Base-by-base conservation (phyloP, 2,113 vertebrate genomes). In the Salvelinus namaycush region DNA sequence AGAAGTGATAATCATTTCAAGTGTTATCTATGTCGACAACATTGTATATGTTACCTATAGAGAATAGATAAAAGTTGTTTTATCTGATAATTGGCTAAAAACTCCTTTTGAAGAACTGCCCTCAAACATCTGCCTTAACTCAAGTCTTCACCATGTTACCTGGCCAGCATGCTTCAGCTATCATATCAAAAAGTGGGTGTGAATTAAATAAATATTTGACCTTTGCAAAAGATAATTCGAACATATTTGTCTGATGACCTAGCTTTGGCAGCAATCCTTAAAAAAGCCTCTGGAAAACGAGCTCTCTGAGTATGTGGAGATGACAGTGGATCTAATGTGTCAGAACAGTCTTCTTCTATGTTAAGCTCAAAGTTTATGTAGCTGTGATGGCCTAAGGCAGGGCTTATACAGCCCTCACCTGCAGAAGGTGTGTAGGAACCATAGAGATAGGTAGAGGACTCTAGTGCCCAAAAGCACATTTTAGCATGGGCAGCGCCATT, bases 241-340 rank as follows among this genome's bases (percentile, higher is more conserved):
- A 91, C 90, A 93, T 93, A 88, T 87, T 93, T 92, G 76, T 84
- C 78, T 24, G 64, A 87, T 91, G 90, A 93, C 87, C 85, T 27
- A 73, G 73, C 64, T 7, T 77, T 75, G 72, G 82, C 86, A 77
- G 77, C 78, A 57, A 78, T 76, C 73, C 80, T 84, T 54, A 5
- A 54, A 54, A 54, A 54, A 14, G 12, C 12, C 51, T 54, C 16
- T 54, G 51, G 51, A 54, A 54, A 54, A 54, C 14, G 13, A 11
- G 9, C 39, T 12, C 39, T 44, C 39, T 11, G 39, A 44, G 39
- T 44, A 44, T 44, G 39, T 54, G 86, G 87, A 77, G 82, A 76
- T 80, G 83, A 88, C 24, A 29, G 49, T 13, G 74, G 77, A 68
- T 76, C 69, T 24, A 44, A 81, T 68, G 81, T 78, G 74, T 68